Percentiles rank a stretch among this genome's conserved stretches.
These are phyloP conservation scores for Drosophila watanabei DNA, from an alignment of 1,140 invertebrate genomes.

Conservation along the genomic window DNA sequence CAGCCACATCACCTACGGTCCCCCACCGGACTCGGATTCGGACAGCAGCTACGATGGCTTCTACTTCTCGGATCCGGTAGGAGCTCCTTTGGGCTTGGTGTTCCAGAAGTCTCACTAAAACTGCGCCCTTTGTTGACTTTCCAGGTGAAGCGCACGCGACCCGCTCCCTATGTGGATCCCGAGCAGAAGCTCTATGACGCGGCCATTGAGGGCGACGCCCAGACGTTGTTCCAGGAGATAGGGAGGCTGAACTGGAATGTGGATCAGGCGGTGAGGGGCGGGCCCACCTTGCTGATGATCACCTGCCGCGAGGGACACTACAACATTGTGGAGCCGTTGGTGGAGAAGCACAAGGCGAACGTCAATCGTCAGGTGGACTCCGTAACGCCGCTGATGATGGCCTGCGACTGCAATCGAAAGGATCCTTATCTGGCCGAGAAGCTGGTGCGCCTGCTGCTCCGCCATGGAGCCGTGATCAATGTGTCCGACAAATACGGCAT, in stretches of 20 bases:
- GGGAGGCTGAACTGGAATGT: constrained; percentile 43
- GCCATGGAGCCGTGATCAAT: constrained; percentile 78
- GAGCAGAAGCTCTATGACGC: constrained; percentile 57
- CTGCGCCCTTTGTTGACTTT: neutral
- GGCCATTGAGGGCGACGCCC: constrained; percentile 33
- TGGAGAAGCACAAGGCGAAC: constrained; percentile 55
- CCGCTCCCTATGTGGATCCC: constrained; percentile 16
- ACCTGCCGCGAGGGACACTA: constrained; percentile 65
- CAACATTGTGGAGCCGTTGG: constrained; percentile 58
- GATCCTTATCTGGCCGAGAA: constrained; percentile 51
- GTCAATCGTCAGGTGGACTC: constrained; percentile 76
- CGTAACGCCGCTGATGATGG: constrained; percentile 64
- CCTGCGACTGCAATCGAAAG: constrained; percentile 47
- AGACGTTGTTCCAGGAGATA: constrained; percentile 54
- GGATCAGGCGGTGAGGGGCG: constrained; percentile 29
- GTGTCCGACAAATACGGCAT: constrained; percentile 84
- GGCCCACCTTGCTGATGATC: constrained; percentile 58
- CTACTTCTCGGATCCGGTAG: constrained; percentile 64
- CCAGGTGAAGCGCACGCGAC: constrained; percentile 36
- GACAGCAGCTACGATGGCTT: constrained; percentile 81
- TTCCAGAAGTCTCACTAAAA: neutral
- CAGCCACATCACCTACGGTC: constrained; percentile 31
- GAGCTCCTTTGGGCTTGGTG: neutral
- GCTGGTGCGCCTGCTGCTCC: constrained; percentile 64
- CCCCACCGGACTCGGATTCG: constrained; percentile 67